A percentile compares a stretch with the other conserved stretches of the same genome.
Conservation (phyloP, 2,888 invertebrate species). For the Caenorhabditis wallacei region DNA sequence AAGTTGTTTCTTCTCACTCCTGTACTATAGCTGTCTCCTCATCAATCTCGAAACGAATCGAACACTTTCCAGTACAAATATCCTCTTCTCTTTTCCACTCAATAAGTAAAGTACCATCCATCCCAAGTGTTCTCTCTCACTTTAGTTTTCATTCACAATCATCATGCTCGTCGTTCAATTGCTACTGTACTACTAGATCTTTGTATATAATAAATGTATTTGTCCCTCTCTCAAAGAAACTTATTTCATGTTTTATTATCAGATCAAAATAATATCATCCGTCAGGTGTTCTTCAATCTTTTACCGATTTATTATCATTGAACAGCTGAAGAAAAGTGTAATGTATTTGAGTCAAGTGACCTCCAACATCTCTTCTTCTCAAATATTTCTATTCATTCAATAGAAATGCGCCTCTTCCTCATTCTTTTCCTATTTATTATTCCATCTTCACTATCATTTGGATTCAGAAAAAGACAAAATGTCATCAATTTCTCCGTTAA, state of each 20-base stretch:
- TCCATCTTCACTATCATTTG: background rate
- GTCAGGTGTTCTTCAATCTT: slow-evolving; percentile 20
- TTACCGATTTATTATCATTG: slow-evolving; percentile 12
- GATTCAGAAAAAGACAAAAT: slow-evolving; percentile 1
- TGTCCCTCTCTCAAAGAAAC: background rate
- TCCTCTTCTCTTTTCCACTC: slow-evolving; percentile 33
- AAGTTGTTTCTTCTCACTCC: background rate
- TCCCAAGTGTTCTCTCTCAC: background rate
- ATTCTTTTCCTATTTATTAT: background rate
- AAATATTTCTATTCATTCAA: background rate
- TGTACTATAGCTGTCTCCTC: slow-evolving; percentile 16
- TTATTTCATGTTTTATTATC: background rate
- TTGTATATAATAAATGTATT: slow-evolving; percentile 37
- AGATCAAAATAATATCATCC: background rate
- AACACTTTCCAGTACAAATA: slow-evolving; percentile 31
- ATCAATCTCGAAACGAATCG: slow-evolving; percentile 41
- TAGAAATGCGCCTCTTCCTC: slow-evolving; percentile 12
- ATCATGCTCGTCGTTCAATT: slow-evolving; percentile 16
- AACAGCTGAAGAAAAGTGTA: slow-evolving; percentile 16
- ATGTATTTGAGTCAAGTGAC: slow-evolving; percentile 29
- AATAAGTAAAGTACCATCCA: slow-evolving; percentile 19
- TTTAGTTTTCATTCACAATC: slow-evolving; percentile 28
- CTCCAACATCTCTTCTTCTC: background rate
- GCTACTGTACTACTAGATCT: slow-evolving; percentile 23
- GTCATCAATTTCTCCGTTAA: slow-evolving; percentile 35